Percentiles rank a stretch among this genome's conserved stretches.
phyloP scores from a whole-genome alignment of 2,888 invertebrate species.

The Sipunculus nudus region DNA sequence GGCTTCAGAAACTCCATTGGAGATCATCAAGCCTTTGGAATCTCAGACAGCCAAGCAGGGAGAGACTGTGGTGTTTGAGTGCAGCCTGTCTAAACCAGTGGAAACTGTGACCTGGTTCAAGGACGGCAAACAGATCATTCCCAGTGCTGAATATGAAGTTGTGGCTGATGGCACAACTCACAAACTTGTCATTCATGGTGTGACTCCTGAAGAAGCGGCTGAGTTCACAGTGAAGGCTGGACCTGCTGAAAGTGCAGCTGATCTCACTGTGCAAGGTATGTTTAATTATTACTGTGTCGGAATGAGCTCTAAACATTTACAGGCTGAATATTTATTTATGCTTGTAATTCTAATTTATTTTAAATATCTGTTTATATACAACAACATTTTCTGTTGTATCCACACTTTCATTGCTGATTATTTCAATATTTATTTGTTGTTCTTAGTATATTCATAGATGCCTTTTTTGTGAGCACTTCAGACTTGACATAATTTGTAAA shows the following conservation, averaged over 20 bases:
- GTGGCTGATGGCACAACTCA: constrained; percentile 33
- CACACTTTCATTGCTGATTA: too few species aligned
- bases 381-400: too few species aligned
- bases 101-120: constrained; percentile 84
- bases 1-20: constrained; percentile 51
- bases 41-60: constrained; percentile 52
- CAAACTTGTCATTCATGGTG: constrained; percentile 50
- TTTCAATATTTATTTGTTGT: too few species aligned
- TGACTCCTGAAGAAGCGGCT: constrained; percentile 57
- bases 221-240: constrained; percentile 55
- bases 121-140: constrained; percentile 56
- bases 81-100: constrained; percentile 83
- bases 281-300: constrained; percentile 34
- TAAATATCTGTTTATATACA: too few species aligned
- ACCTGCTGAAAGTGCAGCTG: constrained; percentile 49
- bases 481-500: too few species aligned
- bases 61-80: constrained; percentile 74
- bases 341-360: too few species aligned
- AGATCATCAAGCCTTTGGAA: constrained; percentile 49
- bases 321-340: too few species aligned
- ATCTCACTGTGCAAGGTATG: constrained; percentile 41
- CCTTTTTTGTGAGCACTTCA: too few species aligned
- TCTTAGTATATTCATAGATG: too few species aligned
- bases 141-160: background rate
- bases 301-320: too few species aligned